Evolutionary conservation across 2,113 vertebrate genomes (phyloP).

Genomic region (Sialia sialis): DNA sequence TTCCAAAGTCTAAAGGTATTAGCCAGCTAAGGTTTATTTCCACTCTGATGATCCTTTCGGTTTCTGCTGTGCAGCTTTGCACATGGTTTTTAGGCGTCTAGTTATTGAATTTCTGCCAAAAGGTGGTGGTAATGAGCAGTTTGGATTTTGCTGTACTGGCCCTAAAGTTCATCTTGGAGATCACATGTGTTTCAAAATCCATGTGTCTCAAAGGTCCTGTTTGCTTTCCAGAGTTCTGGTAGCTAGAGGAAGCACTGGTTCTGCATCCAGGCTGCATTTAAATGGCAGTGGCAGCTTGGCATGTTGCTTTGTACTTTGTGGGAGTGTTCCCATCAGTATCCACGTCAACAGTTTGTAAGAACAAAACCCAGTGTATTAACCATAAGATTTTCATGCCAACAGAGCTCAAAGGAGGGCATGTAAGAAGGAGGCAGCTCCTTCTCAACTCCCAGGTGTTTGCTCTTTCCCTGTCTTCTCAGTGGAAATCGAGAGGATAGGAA

Average conservation of each 20-base stretch:
- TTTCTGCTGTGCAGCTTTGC: not conserved
- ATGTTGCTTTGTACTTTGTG: not conserved
- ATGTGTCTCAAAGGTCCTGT: not conserved
- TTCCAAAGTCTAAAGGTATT: not conserved
- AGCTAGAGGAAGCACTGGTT: not conserved
- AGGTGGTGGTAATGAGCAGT: not conserved
- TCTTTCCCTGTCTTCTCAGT: not conserved
- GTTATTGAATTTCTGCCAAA: not conserved
- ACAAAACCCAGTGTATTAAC: not conserved
- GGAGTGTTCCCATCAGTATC: not conserved
- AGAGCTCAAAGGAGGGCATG: not conserved
- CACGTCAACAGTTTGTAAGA: not conserved
- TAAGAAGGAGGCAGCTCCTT: not conserved
- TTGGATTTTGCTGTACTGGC: not conserved
- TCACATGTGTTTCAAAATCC: not conserved
- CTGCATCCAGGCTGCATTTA: rapidly evolving
- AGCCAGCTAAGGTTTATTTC: not conserved
- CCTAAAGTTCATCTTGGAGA: not conserved
- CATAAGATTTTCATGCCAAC: not conserved
- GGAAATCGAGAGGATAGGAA: not conserved
- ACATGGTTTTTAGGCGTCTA: not conserved
- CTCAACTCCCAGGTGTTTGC: not conserved
- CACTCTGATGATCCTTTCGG: not conserved
- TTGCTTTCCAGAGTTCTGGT: not conserved
- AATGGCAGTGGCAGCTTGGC: not conserved